Conservation (phyloP, 2,888 invertebrate species). For the Strigamia maritima region DNA sequence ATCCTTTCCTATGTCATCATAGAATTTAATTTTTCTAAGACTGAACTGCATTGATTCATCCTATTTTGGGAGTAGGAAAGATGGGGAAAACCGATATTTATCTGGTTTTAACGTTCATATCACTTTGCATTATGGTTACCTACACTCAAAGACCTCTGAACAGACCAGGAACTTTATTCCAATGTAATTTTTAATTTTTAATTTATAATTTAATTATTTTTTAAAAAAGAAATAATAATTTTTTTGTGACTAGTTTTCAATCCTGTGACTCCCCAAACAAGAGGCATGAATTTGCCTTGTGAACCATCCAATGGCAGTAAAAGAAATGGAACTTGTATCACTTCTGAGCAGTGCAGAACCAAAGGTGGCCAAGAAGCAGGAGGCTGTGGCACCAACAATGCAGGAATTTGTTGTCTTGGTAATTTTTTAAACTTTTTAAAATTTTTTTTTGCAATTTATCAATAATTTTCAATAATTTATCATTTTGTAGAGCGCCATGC, state of each 20-base stretch:
- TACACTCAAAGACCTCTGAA: constrained; percentile 21
- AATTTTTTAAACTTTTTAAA: neutral
- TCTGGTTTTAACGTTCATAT: neutral
- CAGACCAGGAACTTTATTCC: constrained; percentile 24
- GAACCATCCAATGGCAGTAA: constrained; percentile 23
- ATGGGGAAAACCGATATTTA: neutral
- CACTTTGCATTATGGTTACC: neutral
- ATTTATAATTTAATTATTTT: neutral
- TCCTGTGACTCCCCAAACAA: neutral
- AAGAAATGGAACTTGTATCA: constrained; percentile 37
- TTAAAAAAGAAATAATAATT: neutral
- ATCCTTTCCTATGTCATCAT: too few species aligned
- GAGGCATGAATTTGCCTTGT: constrained; percentile 35
- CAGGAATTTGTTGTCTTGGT: constrained; percentile 37
- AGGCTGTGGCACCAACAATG: constrained; percentile 8
- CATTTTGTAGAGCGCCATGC: constrained; percentile 34
- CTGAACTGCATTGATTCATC: too few species aligned
- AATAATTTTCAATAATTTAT: neutral
- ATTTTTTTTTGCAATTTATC: neutral
- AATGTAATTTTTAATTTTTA: constrained; percentile 5
- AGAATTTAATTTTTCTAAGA: too few species aligned
- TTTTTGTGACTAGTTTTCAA: neutral
- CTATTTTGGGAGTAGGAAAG: neutral
- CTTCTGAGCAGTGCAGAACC: constrained; percentile 27
- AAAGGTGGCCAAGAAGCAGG: constrained; percentile 35